These are phyloP conservation scores for Synergus laeviventris DNA, from an alignment of 2,888 invertebrate species.

Conservation along the genomic window DNA sequence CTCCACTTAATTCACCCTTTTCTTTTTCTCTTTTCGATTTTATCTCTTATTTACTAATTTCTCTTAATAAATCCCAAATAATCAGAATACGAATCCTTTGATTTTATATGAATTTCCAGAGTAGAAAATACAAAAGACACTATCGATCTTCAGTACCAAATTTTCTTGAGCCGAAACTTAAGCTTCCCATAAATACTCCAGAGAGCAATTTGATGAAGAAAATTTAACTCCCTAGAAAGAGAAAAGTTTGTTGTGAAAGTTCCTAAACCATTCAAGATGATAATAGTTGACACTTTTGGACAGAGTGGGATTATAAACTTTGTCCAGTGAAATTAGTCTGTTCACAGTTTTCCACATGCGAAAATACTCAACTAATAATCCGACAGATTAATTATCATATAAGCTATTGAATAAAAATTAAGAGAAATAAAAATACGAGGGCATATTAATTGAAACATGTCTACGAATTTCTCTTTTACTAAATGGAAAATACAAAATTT, in stretches of 20 bases:
- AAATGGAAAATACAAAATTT: conserved; percentile 1
- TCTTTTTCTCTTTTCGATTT: neutral
- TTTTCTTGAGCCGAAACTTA: neutral
- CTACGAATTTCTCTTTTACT: neutral
- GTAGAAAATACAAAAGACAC: neutral
- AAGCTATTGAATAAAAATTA: no score
- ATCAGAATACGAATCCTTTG: neutral
- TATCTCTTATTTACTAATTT: neutral
- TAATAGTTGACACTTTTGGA: conserved; percentile 32
- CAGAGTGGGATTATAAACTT: conserved; percentile 27
- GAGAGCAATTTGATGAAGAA: conserved; percentile 36
- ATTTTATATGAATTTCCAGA: neutral
- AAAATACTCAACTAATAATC: neutral
- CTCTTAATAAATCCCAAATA: neutral
- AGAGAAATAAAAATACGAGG: no score
- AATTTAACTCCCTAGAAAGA: conserved; percentile 15
- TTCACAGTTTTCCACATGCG: neutral
- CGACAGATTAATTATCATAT: neutral
- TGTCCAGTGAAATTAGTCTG: neutral
- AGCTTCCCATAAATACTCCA: conserved; percentile 28
- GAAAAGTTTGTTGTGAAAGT: conserved; percentile 35
- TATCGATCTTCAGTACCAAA: conserved; percentile 19
- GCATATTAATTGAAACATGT: neutral
- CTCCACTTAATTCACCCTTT: neutral
- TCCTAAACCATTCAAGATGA: conserved; percentile 14